These are phyloP conservation scores for Brenthis ino DNA, from an alignment of 2,888 invertebrate species.

Conservation along the genomic window DNA sequence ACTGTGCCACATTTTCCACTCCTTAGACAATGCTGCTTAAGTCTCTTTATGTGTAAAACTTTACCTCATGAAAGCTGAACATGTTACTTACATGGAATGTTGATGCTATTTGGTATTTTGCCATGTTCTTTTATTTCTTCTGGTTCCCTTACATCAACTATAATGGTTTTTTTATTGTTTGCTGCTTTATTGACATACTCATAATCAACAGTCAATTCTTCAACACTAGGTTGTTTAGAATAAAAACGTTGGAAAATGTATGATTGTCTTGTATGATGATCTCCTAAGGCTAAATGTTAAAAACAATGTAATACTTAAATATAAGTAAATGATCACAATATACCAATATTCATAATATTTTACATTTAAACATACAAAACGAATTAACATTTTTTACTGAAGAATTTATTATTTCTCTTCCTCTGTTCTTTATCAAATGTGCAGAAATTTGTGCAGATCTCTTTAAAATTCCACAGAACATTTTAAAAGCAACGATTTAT, in stretches of 20 bases:
- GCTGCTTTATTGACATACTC: constrained; percentile 70
- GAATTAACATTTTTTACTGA: not conserved
- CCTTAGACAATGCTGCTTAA: too few species aligned
- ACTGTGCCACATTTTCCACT: too few species aligned
- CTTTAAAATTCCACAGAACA: constrained; percentile 24
- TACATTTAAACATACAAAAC: constrained; percentile 18
- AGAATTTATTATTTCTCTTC: constrained; percentile 9
- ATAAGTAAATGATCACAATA: not conserved
- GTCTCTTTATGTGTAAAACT: too few species aligned
- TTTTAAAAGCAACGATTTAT: constrained; percentile 1
- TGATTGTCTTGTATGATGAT: not conserved
- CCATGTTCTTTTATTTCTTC: constrained; percentile 87
- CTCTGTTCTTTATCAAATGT: constrained; percentile 14
- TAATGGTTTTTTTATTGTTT: constrained; percentile 58
- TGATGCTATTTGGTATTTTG: constrained; percentile 87
- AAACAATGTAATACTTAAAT: not conserved
- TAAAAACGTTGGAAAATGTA: constrained; percentile 45
- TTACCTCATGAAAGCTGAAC: not conserved
- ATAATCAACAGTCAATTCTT: constrained; percentile 63
- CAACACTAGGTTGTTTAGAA: constrained; percentile 50
- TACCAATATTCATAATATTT: not conserved
- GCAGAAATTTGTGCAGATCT: constrained; percentile 18
- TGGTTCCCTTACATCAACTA: constrained; percentile 90
- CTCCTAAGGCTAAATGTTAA: not conserved
- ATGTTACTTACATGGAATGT: constrained; percentile 87